A percentile compares a stretch with the other conserved stretches of the same genome.
Evolutionary conservation across 1,140 invertebrate species (phyloP).

Genomic region (Tetragnatha versicolor): DNA sequence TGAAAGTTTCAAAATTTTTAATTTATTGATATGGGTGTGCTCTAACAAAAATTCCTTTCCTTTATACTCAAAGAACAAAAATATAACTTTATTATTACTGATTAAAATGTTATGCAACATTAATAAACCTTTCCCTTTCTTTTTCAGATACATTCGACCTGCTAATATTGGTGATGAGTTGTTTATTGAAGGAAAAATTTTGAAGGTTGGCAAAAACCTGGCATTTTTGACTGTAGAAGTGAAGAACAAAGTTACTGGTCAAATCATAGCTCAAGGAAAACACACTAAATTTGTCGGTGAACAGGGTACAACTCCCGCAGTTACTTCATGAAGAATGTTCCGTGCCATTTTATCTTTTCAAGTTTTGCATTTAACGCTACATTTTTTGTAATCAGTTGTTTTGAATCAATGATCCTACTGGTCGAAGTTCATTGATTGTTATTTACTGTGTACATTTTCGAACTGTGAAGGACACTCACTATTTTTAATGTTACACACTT

Average conservation of each 20-base stretch:
- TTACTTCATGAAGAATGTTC: slow-evolving; percentile 5
- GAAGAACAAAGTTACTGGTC: slow-evolving; percentile 74
- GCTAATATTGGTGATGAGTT: slow-evolving; percentile 80
- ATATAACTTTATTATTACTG: too few species aligned
- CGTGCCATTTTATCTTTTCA: slow-evolving; percentile 32
- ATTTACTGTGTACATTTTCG: background rate
- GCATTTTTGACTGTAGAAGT: slow-evolving; percentile 83
- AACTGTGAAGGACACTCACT: background rate
- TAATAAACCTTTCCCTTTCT: too few species aligned
- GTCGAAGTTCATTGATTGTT: slow-evolving; percentile 14
- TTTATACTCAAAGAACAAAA: too few species aligned
- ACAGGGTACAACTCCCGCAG: slow-evolving; percentile 1
- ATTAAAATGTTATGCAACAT: too few species aligned
- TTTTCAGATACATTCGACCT: slow-evolving; percentile 70
- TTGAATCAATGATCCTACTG: background rate
- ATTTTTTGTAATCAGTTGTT: slow-evolving; percentile 9
- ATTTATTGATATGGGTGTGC: too few species aligned
- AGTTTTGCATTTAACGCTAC: background rate
- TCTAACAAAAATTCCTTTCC: too few species aligned
- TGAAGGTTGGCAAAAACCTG: slow-evolving; percentile 78
- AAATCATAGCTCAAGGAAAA: slow-evolving; percentile 76
- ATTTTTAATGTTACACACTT: too few species aligned
- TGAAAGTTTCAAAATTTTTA: too few species aligned
- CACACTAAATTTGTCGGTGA: slow-evolving; percentile 76
- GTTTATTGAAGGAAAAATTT: slow-evolving; percentile 78